phyloP scores from a whole-genome alignment of 2,797 vertebrate genomes.

The Chanos chanos region DNA sequence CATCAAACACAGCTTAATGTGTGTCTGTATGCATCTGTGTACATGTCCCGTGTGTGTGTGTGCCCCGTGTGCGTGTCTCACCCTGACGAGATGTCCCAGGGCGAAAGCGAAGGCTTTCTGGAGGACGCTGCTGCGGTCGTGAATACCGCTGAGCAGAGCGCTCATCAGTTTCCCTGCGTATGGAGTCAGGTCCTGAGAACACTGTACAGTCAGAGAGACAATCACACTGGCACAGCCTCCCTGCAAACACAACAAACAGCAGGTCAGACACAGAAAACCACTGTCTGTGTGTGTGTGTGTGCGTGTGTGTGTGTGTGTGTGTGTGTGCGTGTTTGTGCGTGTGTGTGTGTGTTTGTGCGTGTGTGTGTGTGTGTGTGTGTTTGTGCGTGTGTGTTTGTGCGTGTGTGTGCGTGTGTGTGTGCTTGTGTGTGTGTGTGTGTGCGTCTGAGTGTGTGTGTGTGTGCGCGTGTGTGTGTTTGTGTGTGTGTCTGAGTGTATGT shows the following conservation, averaged over 20 bases:
- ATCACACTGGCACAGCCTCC: constrained; percentile 96
- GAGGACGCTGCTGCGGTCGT: constrained; percentile 87
- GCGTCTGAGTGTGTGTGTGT: constrained; percentile 83
- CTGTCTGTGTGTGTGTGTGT: not conserved
- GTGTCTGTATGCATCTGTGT: not conserved
- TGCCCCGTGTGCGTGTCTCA: constrained; percentile 64
- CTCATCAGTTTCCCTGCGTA: constrained; percentile 96
- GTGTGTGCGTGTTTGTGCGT: constrained; percentile 83
- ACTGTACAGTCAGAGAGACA: constrained; percentile 92
- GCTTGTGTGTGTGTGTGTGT: constrained; percentile 13
- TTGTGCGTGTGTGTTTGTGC: constrained; percentile 88
- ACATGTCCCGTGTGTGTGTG: no score
- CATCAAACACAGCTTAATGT: no score
- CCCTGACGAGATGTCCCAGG: constrained; percentile 92
- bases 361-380: not conserved
- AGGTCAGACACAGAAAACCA: not conserved
- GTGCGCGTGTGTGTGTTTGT: not conserved
- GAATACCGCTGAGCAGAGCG: constrained; percentile 85
- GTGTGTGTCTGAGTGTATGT: constrained; percentile 69
- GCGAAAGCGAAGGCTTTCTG: constrained; percentile 95
- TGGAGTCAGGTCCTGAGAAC: constrained; percentile 91
- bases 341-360: not conserved
- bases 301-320: not conserved
- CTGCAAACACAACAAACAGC: constrained; percentile 57
- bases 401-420: not conserved